Evolutionary conservation across 2,113 vertebrate species (phyloP).

Genomic region (Colius striatus): DNA sequence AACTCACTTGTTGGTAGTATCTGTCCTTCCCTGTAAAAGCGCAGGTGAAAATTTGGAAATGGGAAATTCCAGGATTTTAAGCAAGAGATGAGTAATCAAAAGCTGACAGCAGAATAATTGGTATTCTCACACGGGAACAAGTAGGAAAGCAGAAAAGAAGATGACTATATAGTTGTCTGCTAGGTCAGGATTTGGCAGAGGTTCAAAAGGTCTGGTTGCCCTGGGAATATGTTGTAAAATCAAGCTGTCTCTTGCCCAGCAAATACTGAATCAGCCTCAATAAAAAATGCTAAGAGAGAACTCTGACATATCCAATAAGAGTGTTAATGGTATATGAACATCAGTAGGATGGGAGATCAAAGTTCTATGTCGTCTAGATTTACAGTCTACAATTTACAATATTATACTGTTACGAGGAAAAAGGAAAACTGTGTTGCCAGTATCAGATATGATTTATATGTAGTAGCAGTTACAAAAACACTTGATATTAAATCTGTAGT

Average conservation of each 20-base stretch:
- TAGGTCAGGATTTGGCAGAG: neutral
- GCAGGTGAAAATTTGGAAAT: neutral
- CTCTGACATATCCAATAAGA: neutral
- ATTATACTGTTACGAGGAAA: neutral
- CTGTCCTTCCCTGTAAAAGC: neutral
- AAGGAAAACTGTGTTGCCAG: neutral
- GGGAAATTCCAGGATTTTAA: neutral
- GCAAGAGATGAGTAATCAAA: neutral
- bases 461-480: neutral
- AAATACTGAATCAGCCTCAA: neutral
- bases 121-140: neutral
- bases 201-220: neutral
- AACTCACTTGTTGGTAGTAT: neutral
- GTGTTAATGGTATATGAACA: neutral
- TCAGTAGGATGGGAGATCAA: neutral
- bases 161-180: neutral
- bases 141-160: neutral
- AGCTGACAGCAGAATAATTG: neutral
- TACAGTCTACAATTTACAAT: constrained; percentile 38
- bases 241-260: neutral
- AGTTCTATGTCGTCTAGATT: neutral
- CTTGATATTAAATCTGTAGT: neutral
- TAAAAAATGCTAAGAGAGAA: neutral
- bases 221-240: neutral
- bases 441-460: neutral